Evolutionary conservation across 2,888 invertebrate species (phyloP).

Genomic region (Sepiola atlantica): DNA sequence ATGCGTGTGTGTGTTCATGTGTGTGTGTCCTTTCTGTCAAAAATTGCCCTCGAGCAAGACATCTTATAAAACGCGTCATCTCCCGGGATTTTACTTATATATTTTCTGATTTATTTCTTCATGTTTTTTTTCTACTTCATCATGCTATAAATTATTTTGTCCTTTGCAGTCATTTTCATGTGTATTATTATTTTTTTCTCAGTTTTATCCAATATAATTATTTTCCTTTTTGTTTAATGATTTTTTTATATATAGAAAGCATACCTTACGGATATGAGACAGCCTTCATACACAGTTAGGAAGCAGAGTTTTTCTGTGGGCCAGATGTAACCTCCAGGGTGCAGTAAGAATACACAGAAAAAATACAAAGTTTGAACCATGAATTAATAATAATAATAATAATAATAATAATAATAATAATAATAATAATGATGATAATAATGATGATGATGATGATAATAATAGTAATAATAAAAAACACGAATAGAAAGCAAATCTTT

Average conservation of each 20-base stretch:
- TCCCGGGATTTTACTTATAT: not conserved
- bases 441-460: no score
- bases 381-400: not conserved
- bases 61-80: not conserved
- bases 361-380: not conserved
- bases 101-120: not conserved
- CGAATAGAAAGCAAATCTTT: not conserved
- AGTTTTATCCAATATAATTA: no score
- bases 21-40: not conserved
- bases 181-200: no score
- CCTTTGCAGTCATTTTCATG: not conserved
- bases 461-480: not conserved
- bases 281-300: not conserved
- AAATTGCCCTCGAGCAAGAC: not conserved
- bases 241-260: not conserved
- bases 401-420: not conserved
- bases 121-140: not conserved
- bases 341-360: not conserved
- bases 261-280: not conserved
- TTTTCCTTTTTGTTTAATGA: not conserved
- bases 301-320: not conserved
- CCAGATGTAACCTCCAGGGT: not conserved
- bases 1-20: not conserved
- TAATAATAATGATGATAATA: not conserved
- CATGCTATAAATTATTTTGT: not conserved